Percentiles rank a stretch among this genome's conserved stretches.
phyloP scores from a whole-genome alignment of 2,113 vertebrate species.

The Colius striatus region DNA sequence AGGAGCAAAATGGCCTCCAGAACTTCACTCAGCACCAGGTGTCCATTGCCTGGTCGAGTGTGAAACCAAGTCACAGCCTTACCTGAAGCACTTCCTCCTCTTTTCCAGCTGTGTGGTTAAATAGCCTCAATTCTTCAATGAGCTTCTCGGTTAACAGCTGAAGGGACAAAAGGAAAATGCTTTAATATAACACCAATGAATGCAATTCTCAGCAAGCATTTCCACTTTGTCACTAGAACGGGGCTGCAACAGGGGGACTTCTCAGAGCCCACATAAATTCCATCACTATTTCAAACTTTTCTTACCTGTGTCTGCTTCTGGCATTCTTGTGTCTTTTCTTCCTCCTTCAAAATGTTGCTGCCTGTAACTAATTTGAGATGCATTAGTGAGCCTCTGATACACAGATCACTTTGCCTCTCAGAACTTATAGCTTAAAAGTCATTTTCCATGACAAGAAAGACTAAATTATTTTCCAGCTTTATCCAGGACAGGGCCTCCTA shows the following conservation, averaged over 20 bases:
- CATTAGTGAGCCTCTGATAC: neutral
- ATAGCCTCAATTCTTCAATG: conserved; percentile 64
- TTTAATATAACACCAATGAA: neutral
- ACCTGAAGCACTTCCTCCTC: conserved; percentile 76
- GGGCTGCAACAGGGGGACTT: neutral
- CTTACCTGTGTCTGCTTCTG: conserved; percentile 71
- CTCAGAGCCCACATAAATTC: neutral
- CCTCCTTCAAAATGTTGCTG: conserved; percentile 30
- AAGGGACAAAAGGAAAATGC: neutral
- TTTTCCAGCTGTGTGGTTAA: conserved; percentile 64
- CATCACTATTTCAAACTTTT: neutral
- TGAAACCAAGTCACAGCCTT: neutral
- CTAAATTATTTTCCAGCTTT: neutral
- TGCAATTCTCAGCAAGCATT: neutral
- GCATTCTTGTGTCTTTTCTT: neutral
- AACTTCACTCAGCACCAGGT: neutral
- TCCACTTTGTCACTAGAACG: neutral
- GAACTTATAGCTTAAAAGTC: neutral
- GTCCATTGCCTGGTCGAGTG: neutral
- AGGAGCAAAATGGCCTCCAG: neutral
- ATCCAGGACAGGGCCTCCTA: neutral
- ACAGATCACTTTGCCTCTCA: neutral
- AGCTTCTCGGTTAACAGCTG: conserved; percentile 73
- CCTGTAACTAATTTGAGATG: conserved; percentile 59
- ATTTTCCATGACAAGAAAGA: neutral